Evolutionary conservation across 2,113 vertebrate genomes (phyloP).

Genomic region (Lepus europaeus): DNA sequence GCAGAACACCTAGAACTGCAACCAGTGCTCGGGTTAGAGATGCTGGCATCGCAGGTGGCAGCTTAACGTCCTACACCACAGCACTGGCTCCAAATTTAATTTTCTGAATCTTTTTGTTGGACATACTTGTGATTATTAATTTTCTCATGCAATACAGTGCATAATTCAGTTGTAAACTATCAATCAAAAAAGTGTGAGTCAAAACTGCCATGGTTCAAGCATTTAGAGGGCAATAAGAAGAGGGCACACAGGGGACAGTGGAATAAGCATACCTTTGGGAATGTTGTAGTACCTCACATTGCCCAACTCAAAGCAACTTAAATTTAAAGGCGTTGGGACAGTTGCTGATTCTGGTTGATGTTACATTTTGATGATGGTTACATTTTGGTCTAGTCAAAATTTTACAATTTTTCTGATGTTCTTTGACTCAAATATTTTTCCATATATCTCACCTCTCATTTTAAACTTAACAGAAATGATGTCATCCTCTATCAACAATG

Average conservation of each 20-base stretch:
- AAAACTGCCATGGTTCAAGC: background rate
- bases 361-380: background rate
- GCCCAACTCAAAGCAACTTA: background rate
- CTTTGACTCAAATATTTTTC: background rate
- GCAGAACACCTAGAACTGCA: no score
- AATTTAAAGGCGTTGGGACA: background rate
- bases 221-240: background rate
- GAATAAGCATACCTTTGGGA: background rate
- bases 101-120: background rate
- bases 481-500: slow-evolving; percentile 79
- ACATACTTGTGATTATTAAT: background rate
- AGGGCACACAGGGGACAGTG: background rate
- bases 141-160: background rate
- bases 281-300: background rate
- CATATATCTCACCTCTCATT: background rate
- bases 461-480: slow-evolving; percentile 84
- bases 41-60: no score
- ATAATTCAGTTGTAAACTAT: background rate
- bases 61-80: no score
- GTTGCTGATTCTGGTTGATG: background rate
- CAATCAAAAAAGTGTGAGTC: background rate
- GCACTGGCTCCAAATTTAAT: background rate
- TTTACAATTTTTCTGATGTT: slow-evolving; percentile 14
- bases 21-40: no score
- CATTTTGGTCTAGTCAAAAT: background rate